Conservation (phyloP, 2,797 vertebrate species). For the Peromyscus eremicus region DNA sequence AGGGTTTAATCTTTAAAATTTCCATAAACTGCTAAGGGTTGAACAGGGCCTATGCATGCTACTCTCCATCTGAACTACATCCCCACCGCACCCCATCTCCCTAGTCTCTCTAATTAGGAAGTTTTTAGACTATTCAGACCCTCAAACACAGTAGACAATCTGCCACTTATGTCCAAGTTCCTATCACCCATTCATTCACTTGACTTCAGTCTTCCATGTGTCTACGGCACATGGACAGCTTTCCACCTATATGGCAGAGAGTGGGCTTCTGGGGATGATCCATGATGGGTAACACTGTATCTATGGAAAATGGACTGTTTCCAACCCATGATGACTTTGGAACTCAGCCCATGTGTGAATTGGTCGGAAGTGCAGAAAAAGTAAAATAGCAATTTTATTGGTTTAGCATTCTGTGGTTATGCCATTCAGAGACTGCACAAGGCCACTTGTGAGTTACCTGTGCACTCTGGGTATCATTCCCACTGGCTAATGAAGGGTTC, state of each 20-base stretch:
- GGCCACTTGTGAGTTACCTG: not conserved
- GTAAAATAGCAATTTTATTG: not conserved
- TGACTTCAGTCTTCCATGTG: not conserved
- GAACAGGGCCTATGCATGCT: not conserved
- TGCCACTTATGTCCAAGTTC: not conserved
- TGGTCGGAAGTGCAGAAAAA: not conserved
- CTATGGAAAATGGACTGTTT: not conserved
- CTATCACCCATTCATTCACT: not conserved
- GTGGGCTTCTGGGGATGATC: not conserved
- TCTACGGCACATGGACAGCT: not conserved
- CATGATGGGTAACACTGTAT: not conserved
- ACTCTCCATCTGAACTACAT: not conserved
- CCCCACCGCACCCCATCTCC: not conserved
- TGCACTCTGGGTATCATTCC: not conserved
- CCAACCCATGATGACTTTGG: not conserved
- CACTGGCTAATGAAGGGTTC: not conserved
- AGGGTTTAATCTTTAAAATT: not conserved
- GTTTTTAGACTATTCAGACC: not conserved
- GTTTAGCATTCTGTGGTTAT: constrained; percentile 3
- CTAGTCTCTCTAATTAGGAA: constrained; percentile 35
- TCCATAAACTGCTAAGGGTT: not conserved
- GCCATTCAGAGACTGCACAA: not conserved
- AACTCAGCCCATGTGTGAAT: constrained; percentile 13
- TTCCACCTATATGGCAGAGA: not conserved
- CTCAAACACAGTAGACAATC: constrained; percentile 5